Evolutionary conservation across 2,797 vertebrate genomes (phyloP).

Genomic region (Podarcis siculus): DNA sequence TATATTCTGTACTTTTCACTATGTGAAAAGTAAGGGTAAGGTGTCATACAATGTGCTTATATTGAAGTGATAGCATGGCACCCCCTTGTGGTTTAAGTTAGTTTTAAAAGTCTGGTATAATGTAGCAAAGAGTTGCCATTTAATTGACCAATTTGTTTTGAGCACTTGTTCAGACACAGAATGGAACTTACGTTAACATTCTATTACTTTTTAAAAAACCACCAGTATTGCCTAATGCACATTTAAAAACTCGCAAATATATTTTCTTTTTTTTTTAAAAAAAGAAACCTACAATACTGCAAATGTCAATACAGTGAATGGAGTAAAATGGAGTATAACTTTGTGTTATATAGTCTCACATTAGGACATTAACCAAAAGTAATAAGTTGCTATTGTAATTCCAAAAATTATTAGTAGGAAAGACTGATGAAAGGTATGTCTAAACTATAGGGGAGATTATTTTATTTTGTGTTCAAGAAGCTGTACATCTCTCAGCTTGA

Average conservation of each 20-base stretch:
- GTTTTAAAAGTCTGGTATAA: neutral
- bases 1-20: neutral
- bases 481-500: neutral
- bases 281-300: too few species aligned
- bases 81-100: constrained; percentile 60
- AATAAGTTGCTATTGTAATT: too few species aligned
- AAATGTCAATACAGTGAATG: neutral
- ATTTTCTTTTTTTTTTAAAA: neutral
- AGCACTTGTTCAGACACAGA: neutral
- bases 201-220: neutral
- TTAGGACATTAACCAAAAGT: neutral
- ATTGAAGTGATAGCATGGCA: constrained; percentile 18
- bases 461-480: neutral
- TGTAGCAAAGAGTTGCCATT: neutral
- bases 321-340: too few species aligned
- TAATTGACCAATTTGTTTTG: neutral
- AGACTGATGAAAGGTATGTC: neutral
- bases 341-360: neutral
- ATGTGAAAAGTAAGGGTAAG: too few species aligned
- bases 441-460: neutral
- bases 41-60: neutral
- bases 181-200: neutral
- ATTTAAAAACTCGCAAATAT: neutral
- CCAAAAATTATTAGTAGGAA: neutral
- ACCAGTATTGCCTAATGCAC: neutral